These are phyloP conservation scores for Sphecodes monilicornis DNA, from an alignment of 2,888 invertebrate genomes.

Conservation along the genomic window DNA sequence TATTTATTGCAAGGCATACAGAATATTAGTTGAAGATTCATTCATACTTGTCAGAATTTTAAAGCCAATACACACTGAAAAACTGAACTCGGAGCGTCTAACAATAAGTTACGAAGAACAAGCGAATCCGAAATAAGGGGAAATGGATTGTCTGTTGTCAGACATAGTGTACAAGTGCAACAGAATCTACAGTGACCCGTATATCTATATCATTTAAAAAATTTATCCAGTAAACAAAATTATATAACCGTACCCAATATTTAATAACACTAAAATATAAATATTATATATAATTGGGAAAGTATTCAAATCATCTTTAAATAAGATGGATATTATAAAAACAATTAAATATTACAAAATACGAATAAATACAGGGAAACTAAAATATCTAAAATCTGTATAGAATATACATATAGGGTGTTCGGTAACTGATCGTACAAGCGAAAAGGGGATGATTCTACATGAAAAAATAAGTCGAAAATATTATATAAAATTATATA, in stretches of 20 bases:
- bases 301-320: background rate
- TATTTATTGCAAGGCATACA: background rate
- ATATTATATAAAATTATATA: too few species aligned
- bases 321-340: background rate
- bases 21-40: background rate
- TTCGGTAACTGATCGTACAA: too few species aligned
- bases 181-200: background rate
- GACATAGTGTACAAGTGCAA: background rate
- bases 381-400: too few species aligned
- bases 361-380: background rate
- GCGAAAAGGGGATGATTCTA: too few species aligned
- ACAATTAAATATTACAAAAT: background rate
- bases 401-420: too few species aligned
- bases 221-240: background rate
- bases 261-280: background rate
- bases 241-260: background rate
- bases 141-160: conserved; percentile 1
- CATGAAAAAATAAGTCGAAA: too few species aligned
- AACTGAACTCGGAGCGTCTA: background rate
- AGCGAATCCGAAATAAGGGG: background rate
- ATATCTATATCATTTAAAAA: background rate
- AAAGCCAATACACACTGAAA: background rate
- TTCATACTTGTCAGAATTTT: background rate
- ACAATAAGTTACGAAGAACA: background rate
- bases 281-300: background rate